A percentile compares a stretch with the other conserved stretches of the same genome.
These are phyloP conservation scores for Anadara kagoshimensis DNA, from an alignment of 1,140 invertebrate genomes.

Conservation along the genomic window DNA sequence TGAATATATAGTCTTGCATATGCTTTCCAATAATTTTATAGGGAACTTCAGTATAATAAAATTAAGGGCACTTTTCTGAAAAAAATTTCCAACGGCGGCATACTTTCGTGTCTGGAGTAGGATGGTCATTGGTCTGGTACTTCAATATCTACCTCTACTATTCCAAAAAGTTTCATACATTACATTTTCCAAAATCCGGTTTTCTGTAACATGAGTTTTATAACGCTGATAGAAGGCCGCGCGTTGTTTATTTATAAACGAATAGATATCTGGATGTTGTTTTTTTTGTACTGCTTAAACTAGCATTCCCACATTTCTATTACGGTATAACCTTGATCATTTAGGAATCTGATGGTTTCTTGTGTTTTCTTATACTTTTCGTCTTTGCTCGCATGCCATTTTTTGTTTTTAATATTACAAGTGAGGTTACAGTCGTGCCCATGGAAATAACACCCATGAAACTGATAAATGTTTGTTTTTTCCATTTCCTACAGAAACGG, in stretches of 20 bases:
- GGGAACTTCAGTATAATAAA: constrained; percentile 15
- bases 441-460: constrained; percentile 31
- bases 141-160: constrained; percentile 19
- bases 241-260: constrained; percentile 8
- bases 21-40: constrained; percentile 9
- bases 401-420: neutral
- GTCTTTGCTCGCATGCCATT: neutral
- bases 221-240: neutral
- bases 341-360: no score
- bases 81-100: constrained; percentile 1
- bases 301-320: constrained; percentile 7
- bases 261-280: neutral
- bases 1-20: constrained; percentile 1
- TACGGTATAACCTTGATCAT: constrained; percentile 1
- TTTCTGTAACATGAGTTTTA: constrained; percentile 3
- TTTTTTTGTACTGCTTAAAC: neutral
- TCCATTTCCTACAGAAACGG: no score
- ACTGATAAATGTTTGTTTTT: constrained; percentile 23
- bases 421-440: constrained; percentile 15
- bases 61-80: constrained; percentile 11
- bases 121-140: constrained; percentile 28
- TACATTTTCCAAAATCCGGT: constrained; percentile 21
- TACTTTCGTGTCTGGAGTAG: neutral
- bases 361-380: neutral
- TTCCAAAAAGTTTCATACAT: constrained; percentile 25